Evolutionary conservation across 2,797 vertebrate genomes (phyloP).

Genomic region (Crocodylus rhombifer): DNA sequence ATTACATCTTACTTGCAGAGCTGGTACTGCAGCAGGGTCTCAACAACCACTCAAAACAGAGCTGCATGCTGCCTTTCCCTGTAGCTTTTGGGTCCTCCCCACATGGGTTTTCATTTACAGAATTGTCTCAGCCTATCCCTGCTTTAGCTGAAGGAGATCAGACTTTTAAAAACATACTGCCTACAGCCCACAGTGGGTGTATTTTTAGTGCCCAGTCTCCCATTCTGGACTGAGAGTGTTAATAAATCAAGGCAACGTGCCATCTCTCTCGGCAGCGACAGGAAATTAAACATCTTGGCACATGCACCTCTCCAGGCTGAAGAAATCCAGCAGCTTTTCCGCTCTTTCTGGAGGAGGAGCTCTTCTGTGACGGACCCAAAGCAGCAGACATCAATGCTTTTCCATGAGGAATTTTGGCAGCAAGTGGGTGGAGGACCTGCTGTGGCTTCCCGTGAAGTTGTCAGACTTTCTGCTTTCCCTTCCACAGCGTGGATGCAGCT

Average conservation of each 20-base stretch:
- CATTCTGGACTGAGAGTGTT: background rate
- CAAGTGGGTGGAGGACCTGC: background rate
- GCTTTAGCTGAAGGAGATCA: too few species aligned
- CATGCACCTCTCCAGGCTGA: background rate
- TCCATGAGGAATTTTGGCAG: background rate
- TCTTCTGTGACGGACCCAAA: accelerated
- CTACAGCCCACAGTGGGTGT: background rate
- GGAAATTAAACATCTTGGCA: accelerated
- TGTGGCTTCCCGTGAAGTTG: accelerated
- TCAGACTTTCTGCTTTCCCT: accelerated
- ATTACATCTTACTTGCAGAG: background rate
- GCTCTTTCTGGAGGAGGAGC: accelerated
- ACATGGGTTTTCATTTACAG: background rate
- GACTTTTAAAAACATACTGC: background rate
- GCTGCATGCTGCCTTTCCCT: background rate
- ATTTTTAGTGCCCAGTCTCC: background rate
- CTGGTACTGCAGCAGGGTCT: background rate
- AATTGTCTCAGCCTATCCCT: accelerated
- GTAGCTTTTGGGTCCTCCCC: background rate
- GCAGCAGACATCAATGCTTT: accelerated
- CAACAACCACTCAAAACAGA: background rate
- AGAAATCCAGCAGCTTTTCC: background rate
- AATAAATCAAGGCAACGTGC: background rate
- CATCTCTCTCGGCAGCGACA: background rate
- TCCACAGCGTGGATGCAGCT: accelerated